Evolutionary conservation across 1,140 invertebrate species (phyloP).

Genomic region (Drosophila sucinea): DNA sequence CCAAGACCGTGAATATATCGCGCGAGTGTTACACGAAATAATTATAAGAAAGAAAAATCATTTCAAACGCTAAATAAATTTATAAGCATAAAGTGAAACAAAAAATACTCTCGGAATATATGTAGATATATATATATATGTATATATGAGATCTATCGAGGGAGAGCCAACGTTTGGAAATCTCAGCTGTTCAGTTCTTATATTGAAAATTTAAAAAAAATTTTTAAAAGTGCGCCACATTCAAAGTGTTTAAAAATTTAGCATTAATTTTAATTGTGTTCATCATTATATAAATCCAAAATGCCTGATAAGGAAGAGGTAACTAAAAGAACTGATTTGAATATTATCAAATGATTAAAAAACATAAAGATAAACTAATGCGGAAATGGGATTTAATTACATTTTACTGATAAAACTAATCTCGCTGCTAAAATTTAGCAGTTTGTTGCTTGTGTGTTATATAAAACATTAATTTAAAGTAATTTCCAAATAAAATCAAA

Average conservation of each 20-base stretch:
- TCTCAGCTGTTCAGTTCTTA: neutral
- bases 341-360: slow-evolving; percentile 21
- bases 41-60: slow-evolving; percentile 3
- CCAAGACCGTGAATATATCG: slow-evolving; percentile 39
- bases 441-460: neutral
- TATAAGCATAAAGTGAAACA: slow-evolving; percentile 3
- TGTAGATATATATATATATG: neutral
- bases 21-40: slow-evolving; percentile 13
- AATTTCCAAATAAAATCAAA: slow-evolving; percentile 41
- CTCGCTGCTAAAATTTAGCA: neutral
- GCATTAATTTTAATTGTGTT: slow-evolving; percentile 57
- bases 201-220: neutral
- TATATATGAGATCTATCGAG: neutral
- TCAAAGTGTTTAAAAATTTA: slow-evolving; percentile 25
- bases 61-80: slow-evolving; percentile 15
- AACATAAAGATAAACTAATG: slow-evolving; percentile 8
- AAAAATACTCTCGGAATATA: neutral
- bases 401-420: slow-evolving; percentile 3
- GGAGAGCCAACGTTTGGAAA: neutral
- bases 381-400: neutral
- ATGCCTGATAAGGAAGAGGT: slow-evolving; percentile 69
- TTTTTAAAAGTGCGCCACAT: slow-evolving; percentile 13
- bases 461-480: slow-evolving; percentile 48
- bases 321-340: slow-evolving; percentile 22
- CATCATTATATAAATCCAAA: slow-evolving; percentile 39